Base-by-base conservation (phyloP, 2,113 vertebrate genomes). In the Zapornia atra region DNA sequence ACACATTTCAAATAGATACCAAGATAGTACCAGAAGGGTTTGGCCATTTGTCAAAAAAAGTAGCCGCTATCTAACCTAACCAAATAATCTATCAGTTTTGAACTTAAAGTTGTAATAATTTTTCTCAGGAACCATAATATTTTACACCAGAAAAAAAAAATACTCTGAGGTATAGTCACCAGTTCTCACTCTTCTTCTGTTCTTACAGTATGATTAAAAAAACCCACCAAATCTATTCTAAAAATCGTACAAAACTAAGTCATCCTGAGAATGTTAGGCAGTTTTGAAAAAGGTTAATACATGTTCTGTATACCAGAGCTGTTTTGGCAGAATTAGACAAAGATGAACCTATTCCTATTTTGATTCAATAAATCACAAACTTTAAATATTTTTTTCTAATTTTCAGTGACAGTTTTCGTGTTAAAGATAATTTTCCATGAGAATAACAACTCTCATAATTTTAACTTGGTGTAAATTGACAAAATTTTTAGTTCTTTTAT, bases 191-290 rank as follows among this genome's bases (percentile, higher is more conserved):
- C 16, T 76, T 56, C 9, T 12, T 71, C 34, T 85, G 15, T 86
- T 59, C 46, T 82, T 92, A 34, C 5, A 36, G 38, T n/a, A 11
- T 50, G 31, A 59, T 50, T 21, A 85, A 65, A 83, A 83, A 11
- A 0, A 3, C 4, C 17, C 4, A 2, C 6, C 4, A 40, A 54
- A 59, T 63, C 26, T 54, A 1, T 82, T 91, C 22, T 72, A 64
- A 93, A 90, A 85, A 26, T 5, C 12, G 11, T 44, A 0, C 70
- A 24, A 66, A 92, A 31, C 6, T 40, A 56, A 88, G 31, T 54
- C 34, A 75, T 57, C 54, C 15, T 48, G 33, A 88, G 40, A 70
- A 70, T 38, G 36, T 61, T 82, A 7, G 17, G 19, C 66, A 57
- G 46, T 78, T 93, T 69, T 40, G 19, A 53, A 69, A 86, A 80